Evolutionary conservation across 2,888 invertebrate genomes (phyloP).

Genomic region (Eretmocerus hayati): DNA sequence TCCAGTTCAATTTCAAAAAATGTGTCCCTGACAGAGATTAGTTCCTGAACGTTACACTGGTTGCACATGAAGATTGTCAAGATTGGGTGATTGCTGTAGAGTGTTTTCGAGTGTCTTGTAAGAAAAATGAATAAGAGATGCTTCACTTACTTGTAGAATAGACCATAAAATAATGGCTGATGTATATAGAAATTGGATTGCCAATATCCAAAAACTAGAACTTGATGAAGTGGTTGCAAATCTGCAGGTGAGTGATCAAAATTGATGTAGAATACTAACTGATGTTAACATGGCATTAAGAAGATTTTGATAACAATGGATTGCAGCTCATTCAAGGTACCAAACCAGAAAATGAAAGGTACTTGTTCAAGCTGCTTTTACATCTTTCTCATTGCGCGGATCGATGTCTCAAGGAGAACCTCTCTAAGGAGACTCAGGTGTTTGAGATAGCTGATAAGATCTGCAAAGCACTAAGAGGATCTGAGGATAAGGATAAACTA

Average conservation of each 20-base stretch:
- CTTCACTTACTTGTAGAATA: too few relatives aligned
- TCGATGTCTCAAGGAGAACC: slow-evolving; percentile 24
- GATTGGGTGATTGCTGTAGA: too few relatives aligned
- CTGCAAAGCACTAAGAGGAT: slow-evolving; percentile 20
- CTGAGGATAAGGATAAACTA: slow-evolving; percentile 30
- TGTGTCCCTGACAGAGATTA: too few relatives aligned
- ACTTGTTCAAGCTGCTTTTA: slow-evolving; percentile 31
- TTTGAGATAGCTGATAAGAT: slow-evolving; percentile 25
- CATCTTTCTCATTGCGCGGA: slow-evolving; percentile 30
- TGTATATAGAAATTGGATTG: slow-evolving; percentile 13
- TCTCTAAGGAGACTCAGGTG: slow-evolving; percentile 24
- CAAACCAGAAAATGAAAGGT: slow-evolving; percentile 22
- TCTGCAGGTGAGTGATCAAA: slow-evolving; percentile 13
- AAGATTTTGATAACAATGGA: too few relatives aligned
- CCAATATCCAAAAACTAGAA: slow-evolving; percentile 9
- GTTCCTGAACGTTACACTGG: too few relatives aligned
- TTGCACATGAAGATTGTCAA: too few relatives aligned
- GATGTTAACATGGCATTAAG: not conserved
- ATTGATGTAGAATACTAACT: not conserved
- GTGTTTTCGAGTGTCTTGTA: too few relatives aligned
- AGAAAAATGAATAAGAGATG: too few relatives aligned
- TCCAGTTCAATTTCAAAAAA: too few relatives aligned
- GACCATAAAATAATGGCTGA: too few relatives aligned
- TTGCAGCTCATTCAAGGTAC: too few relatives aligned
- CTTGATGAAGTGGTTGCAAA: slow-evolving; percentile 3